Evolutionary conservation across 2,797 vertebrate species (phyloP), one percentile per base, ranked within the genome.

Genomic region (Pempheris klunzingeri): DNA sequence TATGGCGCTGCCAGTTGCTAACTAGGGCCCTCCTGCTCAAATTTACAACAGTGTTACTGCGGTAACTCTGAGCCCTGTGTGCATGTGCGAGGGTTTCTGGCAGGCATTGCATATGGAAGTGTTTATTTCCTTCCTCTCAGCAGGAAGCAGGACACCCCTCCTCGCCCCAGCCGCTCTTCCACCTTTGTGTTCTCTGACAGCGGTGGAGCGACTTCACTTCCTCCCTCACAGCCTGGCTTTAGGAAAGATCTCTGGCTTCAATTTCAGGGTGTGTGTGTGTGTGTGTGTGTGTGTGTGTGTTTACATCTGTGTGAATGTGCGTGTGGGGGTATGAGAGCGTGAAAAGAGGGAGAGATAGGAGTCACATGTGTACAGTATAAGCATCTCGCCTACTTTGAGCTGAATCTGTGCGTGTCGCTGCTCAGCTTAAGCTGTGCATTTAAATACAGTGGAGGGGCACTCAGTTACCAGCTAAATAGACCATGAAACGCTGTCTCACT

Each of bases 41-140:
- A 91, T 92, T 87, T 85, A 90, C 82, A 60, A 28, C 70, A 8
- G 63, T 12, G 65, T 71, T 34, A 39, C 64, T 62, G 80, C 74
- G 58, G 81, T 67, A 75, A 66, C 72, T 82, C 24, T 44, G 36
- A 68, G 71, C 43, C 18, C 13, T 28, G 58, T n/a, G 38, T 43
- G 54, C 38, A 2, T 39, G 49, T 36, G 28, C 50, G 70, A 53
- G 81, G 34, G 46, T 81, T 76, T 76, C 67, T 77, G 88, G 84
- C 81, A 78, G 62, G 55, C 58, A 53, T 71, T 84, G 74, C 86
- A 89, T 91, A 83, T 93, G 92, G 90, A 93, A 91, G 88, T 90
- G 86, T 91, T 93, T 93, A 93, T 90, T 92, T 93, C 89, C 91
- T 91, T 78, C 84, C 87, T 88, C 83, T 66, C 85, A 85, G 88